phyloP scores from a whole-genome alignment of 2,113 vertebrate genomes.

The Cephalopholis sonnerati region DNA sequence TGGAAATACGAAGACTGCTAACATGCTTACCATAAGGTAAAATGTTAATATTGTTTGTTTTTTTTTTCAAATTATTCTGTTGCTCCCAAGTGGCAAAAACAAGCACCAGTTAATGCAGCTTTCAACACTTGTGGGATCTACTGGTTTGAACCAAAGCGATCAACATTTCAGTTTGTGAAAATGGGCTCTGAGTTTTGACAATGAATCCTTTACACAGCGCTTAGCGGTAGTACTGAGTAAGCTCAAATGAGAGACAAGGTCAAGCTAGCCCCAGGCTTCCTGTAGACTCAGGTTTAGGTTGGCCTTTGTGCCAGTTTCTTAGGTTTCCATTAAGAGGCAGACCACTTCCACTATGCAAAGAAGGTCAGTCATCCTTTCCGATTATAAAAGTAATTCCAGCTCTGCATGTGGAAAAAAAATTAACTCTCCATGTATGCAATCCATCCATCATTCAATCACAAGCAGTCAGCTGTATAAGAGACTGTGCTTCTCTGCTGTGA shows the following conservation, averaged over 20 bases:
- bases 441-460: not conserved
- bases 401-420: not conserved
- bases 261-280: not conserved
- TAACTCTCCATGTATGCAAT: not conserved
- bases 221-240: not conserved
- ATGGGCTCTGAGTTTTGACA: too few relatives aligned
- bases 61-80: too few relatives aligned
- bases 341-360: not conserved
- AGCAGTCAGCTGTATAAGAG: not conserved
- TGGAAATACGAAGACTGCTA: too few relatives aligned
- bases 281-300: not conserved
- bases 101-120: too few relatives aligned
- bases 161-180: too few relatives aligned
- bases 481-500: not conserved
- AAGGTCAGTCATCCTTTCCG: not conserved
- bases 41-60: too few relatives aligned
- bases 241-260: not conserved
- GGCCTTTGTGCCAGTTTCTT: not conserved
- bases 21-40: too few relatives aligned
- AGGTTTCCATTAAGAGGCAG: not conserved
- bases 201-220: not conserved
- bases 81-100: too few relatives aligned
- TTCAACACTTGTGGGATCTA: too few relatives aligned
- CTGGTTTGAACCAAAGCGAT: too few relatives aligned
- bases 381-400: not conserved